These are phyloP conservation scores for Enteromius fasciolatus DNA, from an alignment of 2,797 vertebrate species.

Conservation along the genomic window DNA sequence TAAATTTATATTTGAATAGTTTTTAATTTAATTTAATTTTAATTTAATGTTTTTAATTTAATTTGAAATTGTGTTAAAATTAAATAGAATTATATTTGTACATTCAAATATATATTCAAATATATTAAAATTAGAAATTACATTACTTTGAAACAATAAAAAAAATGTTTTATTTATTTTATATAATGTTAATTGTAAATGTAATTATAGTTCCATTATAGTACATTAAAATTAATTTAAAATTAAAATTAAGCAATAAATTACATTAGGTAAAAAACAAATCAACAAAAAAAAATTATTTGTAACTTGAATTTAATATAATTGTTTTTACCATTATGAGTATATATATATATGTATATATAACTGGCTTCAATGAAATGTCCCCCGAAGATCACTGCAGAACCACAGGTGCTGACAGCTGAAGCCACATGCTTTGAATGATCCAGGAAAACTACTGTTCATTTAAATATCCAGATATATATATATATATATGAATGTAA, in stretches of 20 bases:
- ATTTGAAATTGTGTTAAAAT: neutral
- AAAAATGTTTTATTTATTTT: neutral
- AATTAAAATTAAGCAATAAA: neutral
- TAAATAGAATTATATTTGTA: neutral
- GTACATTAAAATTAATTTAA: neutral
- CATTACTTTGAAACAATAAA: neutral
- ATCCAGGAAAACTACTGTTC: neutral
- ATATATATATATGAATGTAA: too few relatives aligned
- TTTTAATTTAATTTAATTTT: constrained; percentile 1
- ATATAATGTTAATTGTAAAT: neutral
- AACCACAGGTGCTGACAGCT: neutral
- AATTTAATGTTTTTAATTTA: neutral
- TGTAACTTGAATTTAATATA: neutral
- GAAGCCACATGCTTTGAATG: constrained; percentile 1
- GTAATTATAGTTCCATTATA: neutral
- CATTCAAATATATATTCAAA: too few relatives aligned
- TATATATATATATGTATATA: too few relatives aligned
- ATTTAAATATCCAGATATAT: constrained; percentile 8
- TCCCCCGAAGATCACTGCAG: too few relatives aligned
- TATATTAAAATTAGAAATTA: neutral
- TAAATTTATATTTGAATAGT: neutral
- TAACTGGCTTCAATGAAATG: neutral
- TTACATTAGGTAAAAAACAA: neutral
- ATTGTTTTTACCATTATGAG: neutral
- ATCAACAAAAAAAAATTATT: neutral